Evolutionary conservation across 1,140 invertebrate species (phyloP), one percentile per base, ranked within the genome.

Genomic region (Meloidogyne hapla): DNA sequence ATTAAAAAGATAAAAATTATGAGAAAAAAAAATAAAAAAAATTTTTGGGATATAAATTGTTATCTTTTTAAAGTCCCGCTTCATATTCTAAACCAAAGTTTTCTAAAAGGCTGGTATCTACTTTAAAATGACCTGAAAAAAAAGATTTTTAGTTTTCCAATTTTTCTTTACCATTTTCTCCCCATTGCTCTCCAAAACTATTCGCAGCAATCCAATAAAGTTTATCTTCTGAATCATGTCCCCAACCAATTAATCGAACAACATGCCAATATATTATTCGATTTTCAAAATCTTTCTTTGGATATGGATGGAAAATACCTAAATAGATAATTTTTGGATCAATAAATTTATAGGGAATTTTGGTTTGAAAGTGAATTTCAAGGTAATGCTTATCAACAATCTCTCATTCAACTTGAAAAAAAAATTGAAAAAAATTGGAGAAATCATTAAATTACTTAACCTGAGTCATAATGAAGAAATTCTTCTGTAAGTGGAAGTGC

Each of bases 401-500:
- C n/a, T n/a, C n/a, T n/a, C n/a, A n/a, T n/a, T n/a, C n/a, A n/a
- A n/a, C n/a, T n/a, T n/a, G n/a, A n/a, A n/a, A n/a, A n/a, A n/a
- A n/a, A n/a, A n/a, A n/a, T n/a, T n/a, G n/a, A n/a, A n/a, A 3
- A 74, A 67, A 5, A 38, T 5, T 68, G 9, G 15, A 69, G 2
- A 42, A 42, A 42, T 12, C 40, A 42, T 15, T 42, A 13, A 33
- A 21, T 72, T 21, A 25, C 15, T 9, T 6, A 28, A 76, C 82
- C 84, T 18, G 66, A 76, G 18, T 84, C 81, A 68, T 86, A 86
- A 70, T 86, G 85, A 9, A 86, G 74, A 65, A 86, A 86, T 64
- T 86, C 85, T 80, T 86, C 85, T 4, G 85, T 87, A 12, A 87
- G 80, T 10, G 85, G 85, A 69, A 86, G 85, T 61, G 85, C 85